These are phyloP conservation scores for Lepidurus packardi DNA, from an alignment of 1,140 invertebrate genomes.

Conservation along the genomic window DNA sequence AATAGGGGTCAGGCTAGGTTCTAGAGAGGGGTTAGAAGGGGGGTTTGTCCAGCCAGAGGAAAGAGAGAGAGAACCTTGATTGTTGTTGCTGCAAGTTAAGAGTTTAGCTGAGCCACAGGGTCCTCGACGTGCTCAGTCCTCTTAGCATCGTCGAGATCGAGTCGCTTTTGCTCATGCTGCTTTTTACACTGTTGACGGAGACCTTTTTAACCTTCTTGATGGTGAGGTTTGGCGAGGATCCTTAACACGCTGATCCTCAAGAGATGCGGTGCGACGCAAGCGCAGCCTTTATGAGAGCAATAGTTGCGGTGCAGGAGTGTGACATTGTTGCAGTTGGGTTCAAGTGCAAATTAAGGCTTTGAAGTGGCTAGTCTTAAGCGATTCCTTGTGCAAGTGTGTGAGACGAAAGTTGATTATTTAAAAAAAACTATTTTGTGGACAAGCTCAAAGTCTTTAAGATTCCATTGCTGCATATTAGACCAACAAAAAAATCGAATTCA, in stretches of 20 bases:
- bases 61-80: not conserved
- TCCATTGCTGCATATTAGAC: not conserved
- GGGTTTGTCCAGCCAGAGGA: not conserved
- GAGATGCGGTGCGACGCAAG: not conserved
- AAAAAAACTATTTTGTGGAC: too few relatives aligned
- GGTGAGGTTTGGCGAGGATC: not conserved
- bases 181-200: not conserved
- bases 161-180: not conserved
- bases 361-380: not conserved
- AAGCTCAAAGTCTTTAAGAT: too few relatives aligned
- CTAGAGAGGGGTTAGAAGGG: not conserved
- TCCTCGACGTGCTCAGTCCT: constrained; percentile 11
- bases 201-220: not conserved
- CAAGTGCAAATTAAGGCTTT: constrained; percentile 4
- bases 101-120: constrained; percentile 13
- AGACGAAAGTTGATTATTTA: too few relatives aligned
- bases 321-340: not conserved
- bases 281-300: not conserved
- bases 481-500: not conserved
- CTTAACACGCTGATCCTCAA: not conserved
- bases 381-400: too few relatives aligned
- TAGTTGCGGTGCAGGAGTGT: not conserved
- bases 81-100: constrained; percentile 15
- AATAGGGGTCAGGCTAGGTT: not conserved
- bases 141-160: constrained; percentile 18